Conservation (phyloP, 1,140 invertebrate genomes). For the Drosophila bifasciata region DNA sequence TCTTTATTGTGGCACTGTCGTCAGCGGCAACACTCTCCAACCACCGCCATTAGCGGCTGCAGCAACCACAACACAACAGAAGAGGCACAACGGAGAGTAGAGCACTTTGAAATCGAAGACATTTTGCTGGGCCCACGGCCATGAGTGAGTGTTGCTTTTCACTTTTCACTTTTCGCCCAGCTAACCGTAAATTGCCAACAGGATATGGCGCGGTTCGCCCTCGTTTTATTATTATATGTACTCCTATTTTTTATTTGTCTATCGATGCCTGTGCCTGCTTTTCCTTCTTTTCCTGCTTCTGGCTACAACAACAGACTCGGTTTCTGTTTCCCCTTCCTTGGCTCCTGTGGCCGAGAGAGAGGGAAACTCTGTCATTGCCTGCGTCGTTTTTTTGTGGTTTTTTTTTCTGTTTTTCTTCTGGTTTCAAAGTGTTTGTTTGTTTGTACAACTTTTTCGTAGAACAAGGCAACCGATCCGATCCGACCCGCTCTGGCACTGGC, state of each 20-base stretch:
- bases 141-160: constrained; percentile 11
- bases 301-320: constrained; percentile 6
- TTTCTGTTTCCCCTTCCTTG: constrained; percentile 5
- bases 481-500: too few species aligned
- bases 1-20: constrained; percentile 52
- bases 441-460: constrained; percentile 65
- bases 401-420: constrained; percentile 51
- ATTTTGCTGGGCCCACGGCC: constrained; percentile 40
- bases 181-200: constrained; percentile 76
- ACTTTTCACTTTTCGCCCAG: constrained; percentile 54
- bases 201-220: constrained; percentile 70
- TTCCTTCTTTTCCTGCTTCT: constrained; percentile 26
- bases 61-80: constrained; percentile 36
- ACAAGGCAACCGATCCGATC: constrained; percentile 24
- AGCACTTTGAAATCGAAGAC: constrained; percentile 80
- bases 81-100: constrained; percentile 22
- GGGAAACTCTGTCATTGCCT: constrained; percentile 19
- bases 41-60: constrained; percentile 68
- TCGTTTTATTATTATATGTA: constrained; percentile 53
- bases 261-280: constrained; percentile 66
- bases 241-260: constrained; percentile 49
- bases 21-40: constrained; percentile 65
- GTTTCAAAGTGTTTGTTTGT: constrained; percentile 70
- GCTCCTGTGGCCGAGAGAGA: too few species aligned
- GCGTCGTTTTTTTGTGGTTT: constrained; percentile 41